A percentile compares a stretch with the other conserved stretches of the same genome.
phyloP scores from a whole-genome alignment of 2,797 vertebrate species.

The Peromyscus nudipes region DNA sequence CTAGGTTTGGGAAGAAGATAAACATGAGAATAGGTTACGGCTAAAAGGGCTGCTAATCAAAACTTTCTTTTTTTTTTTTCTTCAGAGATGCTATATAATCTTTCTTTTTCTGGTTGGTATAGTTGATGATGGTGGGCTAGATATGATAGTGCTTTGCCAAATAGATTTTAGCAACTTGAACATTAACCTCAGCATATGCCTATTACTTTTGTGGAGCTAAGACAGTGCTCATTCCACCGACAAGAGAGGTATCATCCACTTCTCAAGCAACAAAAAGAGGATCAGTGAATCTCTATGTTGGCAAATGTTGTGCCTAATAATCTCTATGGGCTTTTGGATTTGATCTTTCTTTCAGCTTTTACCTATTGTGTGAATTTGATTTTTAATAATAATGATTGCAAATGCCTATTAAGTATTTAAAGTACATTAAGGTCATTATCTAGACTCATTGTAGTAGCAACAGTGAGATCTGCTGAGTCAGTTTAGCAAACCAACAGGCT shows the following conservation, averaged over 20 bases:
- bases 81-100: background rate
- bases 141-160: background rate
- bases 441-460: background rate
- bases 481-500: background rate
- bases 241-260: background rate
- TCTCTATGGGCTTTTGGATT: background rate
- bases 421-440: background rate
- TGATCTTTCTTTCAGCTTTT: constrained; percentile 1
- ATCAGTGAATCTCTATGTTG: background rate
- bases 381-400: constrained; percentile 13
- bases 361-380: background rate
- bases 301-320: background rate
- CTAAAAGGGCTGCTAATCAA: background rate
- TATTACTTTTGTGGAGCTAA: background rate
- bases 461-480: background rate
- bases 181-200: constrained; percentile 2
- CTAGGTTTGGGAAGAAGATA: background rate
- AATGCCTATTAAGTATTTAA: background rate
- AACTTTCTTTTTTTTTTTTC: background rate
- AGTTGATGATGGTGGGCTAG: background rate
- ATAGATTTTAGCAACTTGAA: constrained; percentile 2
- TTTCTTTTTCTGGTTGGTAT: background rate
- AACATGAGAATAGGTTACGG: background rate
- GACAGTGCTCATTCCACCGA: background rate
- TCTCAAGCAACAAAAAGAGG: background rate